These are phyloP conservation scores for Neodiprion fabricii DNA, from an alignment of 1,140 invertebrate species.

Conservation along the genomic window DNA sequence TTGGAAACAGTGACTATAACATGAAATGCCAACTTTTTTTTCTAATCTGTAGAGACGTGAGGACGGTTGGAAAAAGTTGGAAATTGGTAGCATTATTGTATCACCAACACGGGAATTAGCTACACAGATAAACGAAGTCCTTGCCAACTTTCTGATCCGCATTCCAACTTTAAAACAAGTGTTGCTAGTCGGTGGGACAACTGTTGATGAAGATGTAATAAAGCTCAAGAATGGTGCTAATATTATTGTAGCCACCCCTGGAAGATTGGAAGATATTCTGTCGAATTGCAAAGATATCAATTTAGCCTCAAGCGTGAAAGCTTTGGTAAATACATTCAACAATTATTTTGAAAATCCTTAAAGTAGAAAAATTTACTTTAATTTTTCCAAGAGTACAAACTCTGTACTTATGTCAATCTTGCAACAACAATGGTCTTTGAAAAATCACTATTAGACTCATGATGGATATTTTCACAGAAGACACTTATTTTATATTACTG, in stretches of 20 bases:
- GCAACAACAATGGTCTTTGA: too few species aligned
- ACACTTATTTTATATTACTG: too few species aligned
- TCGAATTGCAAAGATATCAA: slow-evolving; percentile 69
- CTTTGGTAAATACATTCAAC: slow-evolving; percentile 65
- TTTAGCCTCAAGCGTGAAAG: slow-evolving; percentile 72
- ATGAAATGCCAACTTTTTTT: slow-evolving; percentile 14
- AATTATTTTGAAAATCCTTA: slow-evolving; percentile 8
- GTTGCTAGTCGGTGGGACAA: slow-evolving; percentile 85
- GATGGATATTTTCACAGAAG: too few species aligned
- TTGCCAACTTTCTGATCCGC: slow-evolving; percentile 67
- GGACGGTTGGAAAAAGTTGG: slow-evolving; percentile 73
- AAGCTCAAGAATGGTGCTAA: slow-evolving; percentile 78
- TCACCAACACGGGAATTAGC: slow-evolving; percentile 95
- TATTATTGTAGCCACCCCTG: slow-evolving; percentile 92
- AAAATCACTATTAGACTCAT: too few species aligned
- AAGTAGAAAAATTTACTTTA: neutral
- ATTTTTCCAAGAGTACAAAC: slow-evolving; percentile 13
- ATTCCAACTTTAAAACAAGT: slow-evolving; percentile 63
- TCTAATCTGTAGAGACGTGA: slow-evolving; percentile 43
- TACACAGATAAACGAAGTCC: slow-evolving; percentile 83
- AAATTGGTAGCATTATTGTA: slow-evolving; percentile 88
- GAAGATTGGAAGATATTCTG: slow-evolving; percentile 88
- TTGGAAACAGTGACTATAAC: slow-evolving; percentile 2
- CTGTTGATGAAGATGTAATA: slow-evolving; percentile 75
- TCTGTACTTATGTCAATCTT: too few species aligned